phyloP scores from a whole-genome alignment of 1,140 invertebrate species.

The Radopholus similis region DNA sequence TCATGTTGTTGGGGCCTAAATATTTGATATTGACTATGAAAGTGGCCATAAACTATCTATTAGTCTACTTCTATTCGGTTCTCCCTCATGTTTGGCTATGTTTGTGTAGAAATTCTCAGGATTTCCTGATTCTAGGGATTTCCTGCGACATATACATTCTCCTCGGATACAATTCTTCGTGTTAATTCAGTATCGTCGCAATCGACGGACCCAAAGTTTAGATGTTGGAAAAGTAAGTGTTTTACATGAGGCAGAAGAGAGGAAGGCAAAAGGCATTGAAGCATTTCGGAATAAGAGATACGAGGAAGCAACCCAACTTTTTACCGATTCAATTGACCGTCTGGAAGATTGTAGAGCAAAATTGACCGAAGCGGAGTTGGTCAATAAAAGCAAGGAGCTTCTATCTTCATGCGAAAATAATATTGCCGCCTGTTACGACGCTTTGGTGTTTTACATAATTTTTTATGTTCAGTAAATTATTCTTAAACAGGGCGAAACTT shows the following conservation, averaged over 20 bases:
- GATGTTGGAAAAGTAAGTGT: too few species aligned
- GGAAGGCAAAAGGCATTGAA: constrained; percentile 10
- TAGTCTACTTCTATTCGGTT: too few species aligned
- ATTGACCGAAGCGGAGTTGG: not conserved
- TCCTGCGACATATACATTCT: too few species aligned
- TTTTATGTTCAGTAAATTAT: not conserved
- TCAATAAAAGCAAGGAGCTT: not conserved
- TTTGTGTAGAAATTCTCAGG: too few species aligned
- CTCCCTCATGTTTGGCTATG: too few species aligned
- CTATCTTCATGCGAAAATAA: constrained; percentile 11
- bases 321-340: constrained; percentile 2
- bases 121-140: too few species aligned
- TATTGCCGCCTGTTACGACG: constrained; percentile 10
- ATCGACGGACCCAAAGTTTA: too few species aligned
- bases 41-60: too few species aligned
- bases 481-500: not conserved
- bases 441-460: constrained; percentile 2
- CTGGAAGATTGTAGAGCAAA: not conserved
- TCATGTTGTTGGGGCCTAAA: too few species aligned
- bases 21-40: too few species aligned
- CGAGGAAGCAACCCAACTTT: constrained; percentile 7
- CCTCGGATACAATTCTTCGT: not conserved
- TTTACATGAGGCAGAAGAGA: not conserved
- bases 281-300: not conserved
- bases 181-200: not conserved